Conservation (phyloP, 2,113 vertebrate species). For the Circaetus gallicus region DNA sequence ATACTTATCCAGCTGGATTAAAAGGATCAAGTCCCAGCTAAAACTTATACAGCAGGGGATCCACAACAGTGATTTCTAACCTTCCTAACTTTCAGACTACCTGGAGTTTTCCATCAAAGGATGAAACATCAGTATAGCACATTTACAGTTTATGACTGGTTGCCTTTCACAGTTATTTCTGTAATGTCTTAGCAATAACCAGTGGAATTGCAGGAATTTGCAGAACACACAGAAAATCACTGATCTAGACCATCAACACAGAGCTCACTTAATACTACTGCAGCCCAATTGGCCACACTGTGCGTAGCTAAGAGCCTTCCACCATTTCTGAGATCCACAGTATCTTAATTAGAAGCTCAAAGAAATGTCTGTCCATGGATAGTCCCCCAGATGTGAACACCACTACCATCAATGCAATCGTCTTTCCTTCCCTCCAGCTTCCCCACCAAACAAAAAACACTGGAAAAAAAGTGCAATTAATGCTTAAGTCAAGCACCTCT, state of each 20-base stretch:
- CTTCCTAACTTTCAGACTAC: not conserved
- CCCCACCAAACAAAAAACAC: not conserved
- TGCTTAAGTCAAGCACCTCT: not conserved
- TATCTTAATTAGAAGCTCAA: not conserved
- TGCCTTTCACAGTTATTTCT: not conserved
- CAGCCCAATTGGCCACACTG: not conserved
- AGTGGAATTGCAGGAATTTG: constrained; percentile 38
- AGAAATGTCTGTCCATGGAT: not conserved
- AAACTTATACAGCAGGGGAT: not conserved
- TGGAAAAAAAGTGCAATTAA: not conserved
- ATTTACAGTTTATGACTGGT: not conserved
- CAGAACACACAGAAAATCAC: constrained; percentile 2
- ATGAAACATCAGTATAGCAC: not conserved
- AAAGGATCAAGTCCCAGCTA: not conserved
- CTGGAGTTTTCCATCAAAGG: not conserved
- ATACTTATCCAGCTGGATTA: not conserved
- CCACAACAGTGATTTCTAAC: not conserved
- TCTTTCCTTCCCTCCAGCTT: not conserved
- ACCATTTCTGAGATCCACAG: not conserved
- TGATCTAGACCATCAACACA: not conserved
- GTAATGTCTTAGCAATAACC: not conserved
- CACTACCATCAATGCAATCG: not conserved
- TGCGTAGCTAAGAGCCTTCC: not conserved
- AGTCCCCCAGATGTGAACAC: not conserved
- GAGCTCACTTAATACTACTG: not conserved